Conservation (phyloP, 2,113 vertebrate species). For the Myrmecophaga tridactyla region DNA sequence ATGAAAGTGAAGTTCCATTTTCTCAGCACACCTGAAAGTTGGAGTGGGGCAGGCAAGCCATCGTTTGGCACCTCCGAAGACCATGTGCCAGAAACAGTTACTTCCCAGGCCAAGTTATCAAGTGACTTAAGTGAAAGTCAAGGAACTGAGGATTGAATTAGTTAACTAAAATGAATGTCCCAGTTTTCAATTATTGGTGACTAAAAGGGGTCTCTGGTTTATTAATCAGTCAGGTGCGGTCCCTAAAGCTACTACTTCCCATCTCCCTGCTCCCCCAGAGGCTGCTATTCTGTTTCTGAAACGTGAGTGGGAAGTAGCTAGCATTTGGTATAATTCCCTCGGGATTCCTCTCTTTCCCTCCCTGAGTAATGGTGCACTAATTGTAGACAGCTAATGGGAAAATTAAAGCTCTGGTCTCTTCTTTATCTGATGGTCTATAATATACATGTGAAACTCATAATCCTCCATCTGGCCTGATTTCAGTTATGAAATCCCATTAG, state of each 20-base stretch:
- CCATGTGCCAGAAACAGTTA: background rate
- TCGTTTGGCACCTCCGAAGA: background rate
- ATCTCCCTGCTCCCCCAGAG: background rate
- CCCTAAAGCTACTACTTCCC: background rate
- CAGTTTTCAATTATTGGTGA: background rate
- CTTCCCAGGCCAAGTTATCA: background rate
- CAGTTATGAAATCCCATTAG: background rate
- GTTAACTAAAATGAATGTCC: background rate
- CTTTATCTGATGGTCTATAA: slow-evolving; percentile 7
- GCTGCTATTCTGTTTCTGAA: background rate
- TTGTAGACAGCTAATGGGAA: background rate
- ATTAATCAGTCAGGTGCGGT: background rate
- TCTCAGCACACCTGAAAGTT: rapidly evolving
- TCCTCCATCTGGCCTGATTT: background rate
- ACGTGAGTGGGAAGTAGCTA: background rate
- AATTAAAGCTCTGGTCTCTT: background rate
- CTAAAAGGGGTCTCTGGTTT: background rate
- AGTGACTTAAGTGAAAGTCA: background rate
- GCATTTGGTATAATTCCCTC: background rate
- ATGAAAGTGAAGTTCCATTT: rapidly evolving
- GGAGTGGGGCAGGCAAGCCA: background rate
- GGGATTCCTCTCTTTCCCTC: background rate
- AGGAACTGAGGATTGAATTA: background rate
- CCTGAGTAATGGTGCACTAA: background rate
- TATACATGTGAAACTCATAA: background rate